Conservation (phyloP, 2,888 invertebrate genomes). For the Subacronicta megacephala region DNA sequence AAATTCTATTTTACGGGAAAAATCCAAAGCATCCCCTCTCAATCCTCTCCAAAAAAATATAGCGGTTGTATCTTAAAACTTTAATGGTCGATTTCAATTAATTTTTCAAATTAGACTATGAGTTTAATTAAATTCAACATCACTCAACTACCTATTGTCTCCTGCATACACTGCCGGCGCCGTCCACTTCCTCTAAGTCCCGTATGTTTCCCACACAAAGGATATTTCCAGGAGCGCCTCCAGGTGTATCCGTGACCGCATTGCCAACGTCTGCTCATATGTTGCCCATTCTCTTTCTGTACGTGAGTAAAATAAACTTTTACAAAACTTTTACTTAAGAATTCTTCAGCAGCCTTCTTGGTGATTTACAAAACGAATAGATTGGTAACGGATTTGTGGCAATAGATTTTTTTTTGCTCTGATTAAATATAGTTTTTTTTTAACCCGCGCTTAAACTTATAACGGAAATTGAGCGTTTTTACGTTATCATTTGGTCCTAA, state of each 20-base stretch:
- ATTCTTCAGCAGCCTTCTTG: slow-evolving; percentile 53
- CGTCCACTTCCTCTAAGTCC: not conserved
- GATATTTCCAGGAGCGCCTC: slow-evolving; percentile 76
- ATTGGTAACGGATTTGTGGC: slow-evolving; percentile 64
- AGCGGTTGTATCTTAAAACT: too few species aligned
- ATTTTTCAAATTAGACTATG: too few species aligned
- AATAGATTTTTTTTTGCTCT: slow-evolving; percentile 41
- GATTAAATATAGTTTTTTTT: slow-evolving; percentile 8
- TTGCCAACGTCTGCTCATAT: slow-evolving; percentile 81
- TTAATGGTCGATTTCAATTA: too few species aligned
- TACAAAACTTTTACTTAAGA: slow-evolving; percentile 70
- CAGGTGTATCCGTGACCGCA: slow-evolving; percentile 80
- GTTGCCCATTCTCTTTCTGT: slow-evolving; percentile 76
- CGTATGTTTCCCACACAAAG: slow-evolving; percentile 63
- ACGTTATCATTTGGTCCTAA: not conserved
- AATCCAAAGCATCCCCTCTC: too few species aligned
- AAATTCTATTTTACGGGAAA: too few species aligned
- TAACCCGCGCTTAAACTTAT: not conserved
- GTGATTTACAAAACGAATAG: slow-evolving; percentile 67
- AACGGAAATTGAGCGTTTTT: too few species aligned
- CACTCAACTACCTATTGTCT: too few species aligned
- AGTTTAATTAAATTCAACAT: too few species aligned
- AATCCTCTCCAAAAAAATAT: too few species aligned
- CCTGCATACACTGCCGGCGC: slow-evolving; percentile 5
- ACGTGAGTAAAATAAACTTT: slow-evolving; percentile 78